Evolutionary conservation across 1,140 invertebrate species (phyloP).

Genomic region (Lepidurus packardi): DNA sequence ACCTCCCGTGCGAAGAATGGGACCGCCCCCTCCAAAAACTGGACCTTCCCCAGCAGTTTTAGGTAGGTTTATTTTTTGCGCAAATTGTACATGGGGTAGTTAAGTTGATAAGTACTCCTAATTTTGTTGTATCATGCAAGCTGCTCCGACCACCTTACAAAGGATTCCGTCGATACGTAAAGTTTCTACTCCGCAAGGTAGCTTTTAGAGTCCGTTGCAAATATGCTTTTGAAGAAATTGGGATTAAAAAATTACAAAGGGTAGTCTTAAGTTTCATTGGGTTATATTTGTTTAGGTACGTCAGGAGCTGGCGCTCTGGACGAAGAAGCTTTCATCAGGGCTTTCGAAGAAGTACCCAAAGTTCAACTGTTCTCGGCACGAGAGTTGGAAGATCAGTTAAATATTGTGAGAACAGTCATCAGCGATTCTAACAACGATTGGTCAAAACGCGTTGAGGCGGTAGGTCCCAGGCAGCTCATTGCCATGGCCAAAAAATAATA

Average conservation of each 20-base stretch:
- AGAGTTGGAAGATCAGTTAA: constrained; percentile 78
- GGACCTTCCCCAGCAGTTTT: background rate
- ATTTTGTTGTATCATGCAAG: constrained; percentile 25
- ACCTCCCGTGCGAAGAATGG: constrained; percentile 41
- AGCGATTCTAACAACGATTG: constrained; percentile 79
- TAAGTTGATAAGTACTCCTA: constrained; percentile 10
- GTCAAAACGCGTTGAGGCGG: constrained; percentile 84
- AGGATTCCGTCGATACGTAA: constrained; percentile 25
- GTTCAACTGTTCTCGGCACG: constrained; percentile 74
- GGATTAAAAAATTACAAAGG: background rate
- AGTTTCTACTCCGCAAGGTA: constrained; percentile 21
- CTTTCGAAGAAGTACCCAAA: constrained; percentile 76
- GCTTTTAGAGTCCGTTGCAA: constrained; percentile 25
- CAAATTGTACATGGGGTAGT: background rate
- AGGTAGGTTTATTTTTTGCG: background rate
- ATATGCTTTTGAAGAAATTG: constrained; percentile 16
- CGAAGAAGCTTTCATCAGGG: constrained; percentile 75
- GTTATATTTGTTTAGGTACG: constrained; percentile 24
- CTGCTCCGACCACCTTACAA: background rate
- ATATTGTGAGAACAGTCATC: constrained; percentile 65
- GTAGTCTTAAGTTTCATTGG: background rate
- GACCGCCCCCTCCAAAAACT: constrained; percentile 22
- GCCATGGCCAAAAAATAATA: background rate
- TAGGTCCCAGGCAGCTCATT: constrained; percentile 48
- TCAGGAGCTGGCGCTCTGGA: constrained; percentile 75